phyloP scores from a whole-genome alignment of 2,888 invertebrate genomes.

The Boloria euphrosyne region DNA sequence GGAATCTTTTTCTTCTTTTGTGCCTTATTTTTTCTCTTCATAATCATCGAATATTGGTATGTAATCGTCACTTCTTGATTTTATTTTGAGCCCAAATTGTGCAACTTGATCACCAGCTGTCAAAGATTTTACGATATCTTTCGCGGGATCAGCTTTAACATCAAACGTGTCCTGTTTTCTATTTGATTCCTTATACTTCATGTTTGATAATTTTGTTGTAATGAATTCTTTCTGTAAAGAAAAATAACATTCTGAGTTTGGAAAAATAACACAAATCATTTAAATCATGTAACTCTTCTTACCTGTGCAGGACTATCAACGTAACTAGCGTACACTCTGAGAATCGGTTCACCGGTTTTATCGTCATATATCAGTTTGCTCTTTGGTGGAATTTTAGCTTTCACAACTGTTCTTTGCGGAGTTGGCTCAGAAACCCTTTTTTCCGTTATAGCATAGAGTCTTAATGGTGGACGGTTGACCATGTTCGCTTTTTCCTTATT shows the following conservation, averaged over 20 bases:
- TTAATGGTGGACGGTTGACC: constrained; percentile 63
- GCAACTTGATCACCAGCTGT: constrained; percentile 60
- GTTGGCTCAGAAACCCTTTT: constrained; percentile 48
- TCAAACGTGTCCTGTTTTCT: constrained; percentile 56
- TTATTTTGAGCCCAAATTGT: constrained; percentile 67
- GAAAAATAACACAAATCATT: background rate
- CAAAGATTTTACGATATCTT: constrained; percentile 55
- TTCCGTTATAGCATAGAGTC: constrained; percentile 60
- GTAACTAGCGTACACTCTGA: constrained; percentile 81
- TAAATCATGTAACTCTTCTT: constrained; percentile 14
- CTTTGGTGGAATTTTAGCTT: constrained; percentile 71
- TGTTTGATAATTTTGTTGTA: constrained; percentile 58
- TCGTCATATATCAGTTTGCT: constrained; percentile 73
- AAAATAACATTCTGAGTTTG: constrained; percentile 2
- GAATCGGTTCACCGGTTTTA: constrained; percentile 73
- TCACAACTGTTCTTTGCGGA: constrained; percentile 59
- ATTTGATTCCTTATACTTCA: constrained; percentile 53
- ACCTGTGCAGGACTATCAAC: constrained; percentile 66
- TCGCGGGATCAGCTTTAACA: constrained; percentile 57
- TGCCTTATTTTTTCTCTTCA: constrained; percentile 51
- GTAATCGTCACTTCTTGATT: constrained; percentile 67
- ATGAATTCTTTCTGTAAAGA: constrained; percentile 66
- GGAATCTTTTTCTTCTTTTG: too few species aligned
- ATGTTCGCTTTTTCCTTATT: constrained; percentile 64
- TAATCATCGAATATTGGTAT: constrained; percentile 70